These are phyloP conservation scores for Cantharis lateralis DNA, from an alignment of 2,888 invertebrate genomes.

Conservation along the genomic window DNA sequence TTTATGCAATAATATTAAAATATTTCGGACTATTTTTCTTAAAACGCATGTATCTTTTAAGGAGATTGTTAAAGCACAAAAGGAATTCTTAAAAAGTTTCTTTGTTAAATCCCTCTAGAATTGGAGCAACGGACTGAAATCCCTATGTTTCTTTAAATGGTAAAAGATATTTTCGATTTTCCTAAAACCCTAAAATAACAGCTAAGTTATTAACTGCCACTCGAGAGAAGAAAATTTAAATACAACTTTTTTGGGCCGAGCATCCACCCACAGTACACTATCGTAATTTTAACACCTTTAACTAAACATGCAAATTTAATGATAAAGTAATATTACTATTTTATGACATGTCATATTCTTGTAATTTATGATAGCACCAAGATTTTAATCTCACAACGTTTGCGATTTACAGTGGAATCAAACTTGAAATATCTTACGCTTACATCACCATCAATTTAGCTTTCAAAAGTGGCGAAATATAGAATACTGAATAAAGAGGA, in stretches of 20 bases:
- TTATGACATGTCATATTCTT: not conserved
- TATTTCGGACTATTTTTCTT: not conserved
- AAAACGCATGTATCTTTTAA: not conserved
- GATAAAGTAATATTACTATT: slow-evolving; percentile 2
- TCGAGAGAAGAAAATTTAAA: not conserved
- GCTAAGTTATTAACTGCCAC: not conserved
- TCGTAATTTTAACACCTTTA: not conserved
- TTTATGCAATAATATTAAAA: not conserved
- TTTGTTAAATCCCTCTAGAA: slow-evolving; percentile 8
- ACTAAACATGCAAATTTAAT: not conserved
- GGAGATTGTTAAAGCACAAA: not conserved
- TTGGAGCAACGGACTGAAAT: not conserved
- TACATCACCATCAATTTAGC: slow-evolving; percentile 8
- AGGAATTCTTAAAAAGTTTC: slow-evolving; percentile 5
- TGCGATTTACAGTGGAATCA: not conserved
- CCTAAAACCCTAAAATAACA: not conserved
- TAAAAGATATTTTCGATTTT: not conserved
- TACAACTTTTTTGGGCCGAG: not conserved
- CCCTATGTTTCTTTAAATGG: not conserved
- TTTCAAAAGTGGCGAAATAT: slow-evolving; percentile 7
- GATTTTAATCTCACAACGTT: slow-evolving; percentile 1
- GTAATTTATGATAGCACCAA: slow-evolving; percentile 1
- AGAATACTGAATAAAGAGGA: slow-evolving; percentile 8
- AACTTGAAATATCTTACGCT: slow-evolving; percentile 6
- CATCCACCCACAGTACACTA: not conserved